These are phyloP conservation scores for Nemopilema nomurai DNA, from an alignment of 30 jellyfish, hydroid and myxozoan species.

Conservation along the genomic window DNA sequence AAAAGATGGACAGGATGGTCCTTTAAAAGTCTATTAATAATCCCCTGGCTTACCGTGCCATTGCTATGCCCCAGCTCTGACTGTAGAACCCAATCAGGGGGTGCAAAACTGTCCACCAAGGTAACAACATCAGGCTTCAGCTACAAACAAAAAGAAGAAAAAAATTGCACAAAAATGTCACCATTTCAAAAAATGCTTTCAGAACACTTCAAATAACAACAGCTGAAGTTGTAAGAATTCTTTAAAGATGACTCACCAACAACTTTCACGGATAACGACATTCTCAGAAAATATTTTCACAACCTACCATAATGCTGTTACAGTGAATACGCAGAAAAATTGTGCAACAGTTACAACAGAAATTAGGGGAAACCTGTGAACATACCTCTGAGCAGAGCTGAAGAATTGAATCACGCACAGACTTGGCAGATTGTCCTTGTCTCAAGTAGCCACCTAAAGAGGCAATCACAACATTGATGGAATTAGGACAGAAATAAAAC, in stretches of 20 bases:
- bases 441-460: slow-evolving; percentile 83
- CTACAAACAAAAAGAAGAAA: slow-evolving; percentile 30
- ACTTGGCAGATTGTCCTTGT: slow-evolving; percentile 48
- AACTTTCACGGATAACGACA: no score
- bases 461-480: not conserved
- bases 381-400: slow-evolving; percentile 79
- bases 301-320: no score
- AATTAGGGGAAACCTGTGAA: no score
- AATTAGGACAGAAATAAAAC: not conserved
- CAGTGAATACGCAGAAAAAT: no score
- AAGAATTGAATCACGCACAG: slow-evolving; percentile 69
- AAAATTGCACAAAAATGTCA: not conserved
- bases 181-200: not conserved
- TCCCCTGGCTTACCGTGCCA: slow-evolving; percentile 62
- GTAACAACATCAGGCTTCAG: slow-evolving; percentile 83
- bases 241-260: no score
- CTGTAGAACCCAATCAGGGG: slow-evolving; percentile 92
- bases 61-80: slow-evolving; percentile 94
- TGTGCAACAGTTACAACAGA: no score
- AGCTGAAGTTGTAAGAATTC: no score
- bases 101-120: slow-evolving; percentile 91
- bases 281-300: no score
- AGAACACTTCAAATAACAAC: not conserved
- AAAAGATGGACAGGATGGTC: no score
- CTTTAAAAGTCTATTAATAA: not conserved